These are phyloP conservation scores for Epinotia brunnichana DNA, from an alignment of 2,888 invertebrate species.

Conservation along the genomic window DNA sequence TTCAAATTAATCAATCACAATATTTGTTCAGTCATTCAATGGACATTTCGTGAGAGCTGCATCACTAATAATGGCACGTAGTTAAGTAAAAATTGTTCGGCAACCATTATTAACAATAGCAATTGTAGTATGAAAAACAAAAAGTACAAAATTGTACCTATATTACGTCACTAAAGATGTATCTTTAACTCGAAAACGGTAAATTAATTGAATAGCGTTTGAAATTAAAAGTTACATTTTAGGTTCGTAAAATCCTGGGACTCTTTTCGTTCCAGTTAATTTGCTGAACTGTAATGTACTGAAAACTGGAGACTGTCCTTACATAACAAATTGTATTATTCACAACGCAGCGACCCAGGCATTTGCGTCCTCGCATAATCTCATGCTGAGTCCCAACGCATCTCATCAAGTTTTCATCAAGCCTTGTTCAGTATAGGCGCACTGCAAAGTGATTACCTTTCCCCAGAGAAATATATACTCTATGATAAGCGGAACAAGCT, in stretches of 20 bases:
- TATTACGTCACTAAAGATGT: no score
- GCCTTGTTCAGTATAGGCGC: not conserved
- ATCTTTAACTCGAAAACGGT: no score
- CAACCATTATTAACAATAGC: no score
- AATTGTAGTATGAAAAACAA: no score
- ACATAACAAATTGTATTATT: slow-evolving; percentile 6
- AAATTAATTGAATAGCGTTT: no score
- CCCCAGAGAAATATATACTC: not conserved
- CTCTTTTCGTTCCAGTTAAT: not conserved
- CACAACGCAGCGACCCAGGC: not conserved
- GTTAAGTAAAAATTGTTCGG: no score
- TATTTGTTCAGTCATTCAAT: no score
- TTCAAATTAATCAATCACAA: no score
- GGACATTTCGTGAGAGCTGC: no score
- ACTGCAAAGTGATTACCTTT: slow-evolving; percentile 3
- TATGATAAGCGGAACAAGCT: not conserved
- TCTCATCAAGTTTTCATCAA: slow-evolving; percentile 22
- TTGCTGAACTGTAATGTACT: not conserved
- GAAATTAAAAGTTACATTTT: no score
- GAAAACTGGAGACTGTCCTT: not conserved
- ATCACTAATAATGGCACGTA: no score
- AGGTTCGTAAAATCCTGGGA: not conserved
- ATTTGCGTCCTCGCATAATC: slow-evolving; percentile 12
- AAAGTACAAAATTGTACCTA: no score
- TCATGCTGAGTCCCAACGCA: slow-evolving; percentile 6